phyloP scores from a whole-genome alignment of 2,113 vertebrate species.

The Bubo scandiacus region DNA sequence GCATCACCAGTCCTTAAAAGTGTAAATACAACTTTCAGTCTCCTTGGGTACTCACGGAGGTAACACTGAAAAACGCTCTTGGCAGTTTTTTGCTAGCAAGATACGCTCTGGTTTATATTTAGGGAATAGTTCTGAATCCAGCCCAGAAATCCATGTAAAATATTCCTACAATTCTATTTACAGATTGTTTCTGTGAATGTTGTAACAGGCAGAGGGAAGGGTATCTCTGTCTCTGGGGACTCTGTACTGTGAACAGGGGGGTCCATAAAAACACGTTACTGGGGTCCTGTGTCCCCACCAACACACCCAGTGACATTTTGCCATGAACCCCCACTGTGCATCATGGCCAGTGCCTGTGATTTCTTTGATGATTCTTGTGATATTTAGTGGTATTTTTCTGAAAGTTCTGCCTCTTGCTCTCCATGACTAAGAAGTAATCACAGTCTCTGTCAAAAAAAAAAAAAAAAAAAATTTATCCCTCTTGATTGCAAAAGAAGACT shows the following conservation, averaged over 20 bases:
- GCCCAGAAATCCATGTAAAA: neutral
- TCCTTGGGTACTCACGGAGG: neutral
- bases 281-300: neutral
- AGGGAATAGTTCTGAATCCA: neutral
- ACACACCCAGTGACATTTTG: neutral
- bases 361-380: neutral
- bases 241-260: neutral
- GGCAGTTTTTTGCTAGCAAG: neutral
- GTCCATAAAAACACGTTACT: accelerated
- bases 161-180: neutral
- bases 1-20: neutral
- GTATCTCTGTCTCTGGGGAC: neutral
- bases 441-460: neutral
- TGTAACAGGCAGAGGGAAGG: neutral
- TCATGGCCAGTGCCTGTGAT: accelerated
- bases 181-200: neutral
- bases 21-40: neutral
- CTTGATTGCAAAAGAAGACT: neutral
- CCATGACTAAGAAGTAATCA: neutral
- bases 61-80: neutral
- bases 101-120: neutral
- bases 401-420: neutral
- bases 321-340: accelerated
- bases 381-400: neutral
- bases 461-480: neutral